Evolutionary conservation across 2,888 invertebrate species (phyloP), one percentile per base, ranked within the genome.

Genomic region (Cephus rjabovi): DNA sequence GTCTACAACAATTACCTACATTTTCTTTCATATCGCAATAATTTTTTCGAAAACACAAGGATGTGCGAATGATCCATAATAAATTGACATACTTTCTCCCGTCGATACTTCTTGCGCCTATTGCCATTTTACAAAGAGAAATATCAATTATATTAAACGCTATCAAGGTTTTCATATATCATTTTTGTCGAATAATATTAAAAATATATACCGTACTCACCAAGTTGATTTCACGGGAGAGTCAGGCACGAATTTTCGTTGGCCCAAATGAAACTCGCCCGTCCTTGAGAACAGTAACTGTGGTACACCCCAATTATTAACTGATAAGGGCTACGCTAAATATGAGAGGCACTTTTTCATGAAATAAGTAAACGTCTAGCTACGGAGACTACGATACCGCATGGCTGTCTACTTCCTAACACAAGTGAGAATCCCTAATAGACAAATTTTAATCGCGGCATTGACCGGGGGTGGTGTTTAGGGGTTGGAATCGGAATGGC

Each of bases 401-500:
- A 89, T 89, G 87, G 85, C 81, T 83, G 78, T 83, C 86, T 86
- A 85, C 79, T 80, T 79, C 85, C 82, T 85, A 84, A 83, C 69
- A 82, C 84, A 85, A 83, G 79, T 79, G 75, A 77, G 73, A 83
- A 76, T 84, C 79, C 81, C 83, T 83, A 82, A 83, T 84, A 79
- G 77, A 81, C 82, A 83, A 84, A 80, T 85, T 84, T 86, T 84
- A 86, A 86, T 86, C 85, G 86, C 86, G 86, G 85, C 89, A 89
- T 89, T 86, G 86, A 87, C 87, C 83, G 82, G 83, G 83, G 80
- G 80, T 82, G 83, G 83, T 82, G 81, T 84, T 83, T 84, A 82
- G 87, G 86, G 87, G 85, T 87, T 83, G 87, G 83, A 81, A 79
- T 84, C 81, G 86, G 86, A 89, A 86, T 85, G 84, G 87, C 85